Conservation (phyloP, 2,113 vertebrate genomes). For the Vulpes vulpes region DNA sequence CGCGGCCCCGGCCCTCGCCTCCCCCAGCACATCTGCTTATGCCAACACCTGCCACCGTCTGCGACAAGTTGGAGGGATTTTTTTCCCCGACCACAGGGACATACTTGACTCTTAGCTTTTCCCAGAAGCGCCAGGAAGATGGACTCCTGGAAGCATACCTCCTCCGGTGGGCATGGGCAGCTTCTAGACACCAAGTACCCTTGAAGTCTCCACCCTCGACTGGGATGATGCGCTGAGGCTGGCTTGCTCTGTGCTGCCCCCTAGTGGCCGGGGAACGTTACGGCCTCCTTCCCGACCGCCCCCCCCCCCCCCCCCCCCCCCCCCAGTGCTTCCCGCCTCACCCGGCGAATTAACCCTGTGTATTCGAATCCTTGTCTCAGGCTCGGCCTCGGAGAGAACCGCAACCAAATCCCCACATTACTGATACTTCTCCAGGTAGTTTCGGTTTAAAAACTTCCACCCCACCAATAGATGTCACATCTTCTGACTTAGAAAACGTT, state of each 20-base stretch:
- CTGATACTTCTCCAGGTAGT: neutral
- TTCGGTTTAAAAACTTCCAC: neutral
- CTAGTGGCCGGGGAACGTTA: neutral
- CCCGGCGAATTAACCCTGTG: neutral
- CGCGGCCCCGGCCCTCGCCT: fast-evolving
- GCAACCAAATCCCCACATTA: neutral
- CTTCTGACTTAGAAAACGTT: neutral
- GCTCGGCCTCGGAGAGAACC: neutral
- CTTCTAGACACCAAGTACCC: neutral
- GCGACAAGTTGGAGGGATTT: fast-evolving
- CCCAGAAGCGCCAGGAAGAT: neutral
- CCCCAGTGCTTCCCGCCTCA: neutral
- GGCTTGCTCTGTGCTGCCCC: neutral
- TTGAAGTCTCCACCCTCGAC: fast-evolving
- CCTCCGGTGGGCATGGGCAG: neutral
- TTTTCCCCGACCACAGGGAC: neutral
- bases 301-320: fast-evolving
- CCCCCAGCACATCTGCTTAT: neutral
- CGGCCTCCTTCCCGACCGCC: fast-evolving
- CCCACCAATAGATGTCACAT: too few species aligned
- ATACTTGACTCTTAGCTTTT: neutral
- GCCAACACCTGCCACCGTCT: neutral
- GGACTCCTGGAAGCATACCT: neutral
- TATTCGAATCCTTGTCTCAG: neutral
- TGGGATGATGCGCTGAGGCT: fast-evolving